phyloP scores from a whole-genome alignment of 92 coral and sea anemone species.

The Parazoanthus swiftii region DNA sequence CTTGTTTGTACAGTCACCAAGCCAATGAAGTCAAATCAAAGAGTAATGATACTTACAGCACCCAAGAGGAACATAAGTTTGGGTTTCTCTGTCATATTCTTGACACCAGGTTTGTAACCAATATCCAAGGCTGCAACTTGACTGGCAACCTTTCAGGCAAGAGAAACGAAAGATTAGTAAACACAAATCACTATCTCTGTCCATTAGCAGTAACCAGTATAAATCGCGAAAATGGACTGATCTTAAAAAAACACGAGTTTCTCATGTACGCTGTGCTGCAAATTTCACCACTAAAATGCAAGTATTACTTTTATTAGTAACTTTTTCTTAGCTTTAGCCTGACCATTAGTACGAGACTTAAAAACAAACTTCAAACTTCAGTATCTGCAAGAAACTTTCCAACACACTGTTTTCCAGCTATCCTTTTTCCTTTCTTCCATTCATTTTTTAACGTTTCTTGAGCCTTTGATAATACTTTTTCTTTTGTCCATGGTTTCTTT shows the following conservation, averaged over 20 bases:
- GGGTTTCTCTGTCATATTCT: conserved; percentile 81
- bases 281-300: no score
- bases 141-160: conserved; percentile 82
- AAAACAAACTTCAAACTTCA: neutral
- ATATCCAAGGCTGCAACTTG: conserved; percentile 99
- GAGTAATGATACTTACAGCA: conserved; percentile 71
- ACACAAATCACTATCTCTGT: neutral
- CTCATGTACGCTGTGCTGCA: no score
- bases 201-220: neutral
- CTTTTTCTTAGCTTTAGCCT: no score
- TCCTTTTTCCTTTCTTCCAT: no score
- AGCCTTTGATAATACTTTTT: no score
- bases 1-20: neutral
- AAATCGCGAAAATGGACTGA: no score
- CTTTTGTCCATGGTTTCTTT: no score
- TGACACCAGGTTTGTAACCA: conserved; percentile 91
- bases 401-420: no score
- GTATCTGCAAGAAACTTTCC: neutral
- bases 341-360: no score
- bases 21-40: neutral
- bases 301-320: no score
- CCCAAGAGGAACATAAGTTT: conserved; percentile 93
- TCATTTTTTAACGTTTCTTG: no score
- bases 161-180: neutral
- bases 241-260: no score